A percentile compares a stretch with the other conserved stretches of the same genome.
These are phyloP conservation scores for Ptychodera flava DNA, from an alignment of 35 echinoderm and acorn worm genomes.

Conservation along the genomic window DNA sequence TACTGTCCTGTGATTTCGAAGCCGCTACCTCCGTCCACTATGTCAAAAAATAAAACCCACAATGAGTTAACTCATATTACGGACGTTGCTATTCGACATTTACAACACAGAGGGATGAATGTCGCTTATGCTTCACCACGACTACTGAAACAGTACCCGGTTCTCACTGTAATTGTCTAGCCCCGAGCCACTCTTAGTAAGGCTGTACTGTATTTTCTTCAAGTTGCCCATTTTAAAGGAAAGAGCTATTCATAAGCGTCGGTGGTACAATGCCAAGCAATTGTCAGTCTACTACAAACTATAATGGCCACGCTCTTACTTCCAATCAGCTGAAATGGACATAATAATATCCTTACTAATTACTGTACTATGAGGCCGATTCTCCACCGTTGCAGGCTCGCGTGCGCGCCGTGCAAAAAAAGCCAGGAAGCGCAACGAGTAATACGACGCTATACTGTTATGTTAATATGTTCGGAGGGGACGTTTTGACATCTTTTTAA, in stretches of 20 bases:
- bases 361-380: neutral
- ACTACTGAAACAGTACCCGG: neutral
- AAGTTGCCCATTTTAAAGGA: neutral
- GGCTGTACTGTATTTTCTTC: neutral
- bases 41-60: no score
- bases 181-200: neutral
- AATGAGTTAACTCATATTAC: no score
- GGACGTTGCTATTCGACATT: no score
- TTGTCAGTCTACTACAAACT: neutral
- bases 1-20: no score
- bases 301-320: neutral
- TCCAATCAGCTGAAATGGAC: neutral
- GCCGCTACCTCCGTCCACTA: no score
- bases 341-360: neutral
- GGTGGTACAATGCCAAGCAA: neutral
- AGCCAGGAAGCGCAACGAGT: neutral
- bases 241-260: neutral
- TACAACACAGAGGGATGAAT: no score
- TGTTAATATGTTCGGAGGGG: neutral
- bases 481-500: constrained; percentile 1
- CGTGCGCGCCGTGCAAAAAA: no score
- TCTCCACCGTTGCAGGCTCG: neutral
- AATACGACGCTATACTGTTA: neutral
- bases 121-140: neutral
- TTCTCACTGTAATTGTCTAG: neutral